Base-by-base conservation (phyloP, 2,797 vertebrate species). In the Ptychobarbus kaznakovi region DNA sequence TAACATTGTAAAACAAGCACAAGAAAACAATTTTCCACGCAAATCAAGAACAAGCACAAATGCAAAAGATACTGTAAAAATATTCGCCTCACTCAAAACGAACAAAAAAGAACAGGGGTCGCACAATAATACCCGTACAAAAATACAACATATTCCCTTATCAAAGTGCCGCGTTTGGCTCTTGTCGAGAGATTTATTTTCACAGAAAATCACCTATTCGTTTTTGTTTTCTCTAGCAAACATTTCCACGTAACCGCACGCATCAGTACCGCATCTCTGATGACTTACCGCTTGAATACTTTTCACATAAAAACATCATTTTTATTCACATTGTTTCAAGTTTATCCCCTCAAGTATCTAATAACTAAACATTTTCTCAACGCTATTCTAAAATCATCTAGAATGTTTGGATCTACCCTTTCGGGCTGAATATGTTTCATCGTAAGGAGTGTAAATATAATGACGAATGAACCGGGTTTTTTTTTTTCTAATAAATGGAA, bases 61-160 rank as follows among this genome's bases (percentile, higher is more conserved):
- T 92, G 93, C 91, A 93, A 91, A 93, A 93, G 90, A 92, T 91
- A 88, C 85, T 70, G 85, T 87, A 89, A 89, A 93, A 95, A 83
- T 89, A 88, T 87, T 86, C 89, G 94, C 93, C 93, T 94, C 92
- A 94, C 92, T 94, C 90, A 93, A 95, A 94, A 92, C 92, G 93
- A 94, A 92, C 92, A 93, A 95, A 66, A 94, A 93, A 92, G 94
- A 96, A 93, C 94, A 96, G 94, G 94, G 93, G 95, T 95, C 93
- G 93, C 94, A 96, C 96, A 90, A 93, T 92, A 96, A 94, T 93
- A 96, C 95, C 93, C 95, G 95, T 97, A 97, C 96, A 97, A 97
- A 97, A 98, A 97, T 97, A 97, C 95, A 94, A 97, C 95, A 95
- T 87, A 92, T 93, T 88, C 94, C 94, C 91, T 92, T 96, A 95